Evolutionary conservation across 2,113 vertebrate species (phyloP), one percentile per base, ranked within the genome.

Genomic region (Naja naja): DNA sequence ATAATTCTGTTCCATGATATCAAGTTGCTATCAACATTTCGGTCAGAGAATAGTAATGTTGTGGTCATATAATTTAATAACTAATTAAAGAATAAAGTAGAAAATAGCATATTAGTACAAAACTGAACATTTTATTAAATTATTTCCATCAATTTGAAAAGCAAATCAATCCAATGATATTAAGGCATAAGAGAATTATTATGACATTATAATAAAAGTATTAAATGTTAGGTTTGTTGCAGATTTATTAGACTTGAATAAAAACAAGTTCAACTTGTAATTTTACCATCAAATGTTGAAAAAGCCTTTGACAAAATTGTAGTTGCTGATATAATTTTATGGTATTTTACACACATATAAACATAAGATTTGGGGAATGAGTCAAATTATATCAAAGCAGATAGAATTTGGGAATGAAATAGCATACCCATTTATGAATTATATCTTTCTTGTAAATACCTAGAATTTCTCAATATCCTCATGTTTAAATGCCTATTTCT

Each of bases 1-100:
- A 99, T 99, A 64, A 99, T 99, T 34, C 99, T 98, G 97, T 99
- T 99, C 99, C 99, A 99, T 0, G 99, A 96, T 94, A 99, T 98
- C 93, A 99, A 96, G 95, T 98, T 99, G 97, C 98, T 99, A 97
- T 99, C 96, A 8, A 99, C 99, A 0, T 98, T 99, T 98, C 96
- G 99, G 97, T 99, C 99, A 0, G 99, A 99, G 97, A 99, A 99
- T 58, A 99, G 98, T 89, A 99, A 97, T 0, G 98, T 98, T 25
- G 99, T 99, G 1, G 97, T 98, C 96, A 99, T 98, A 0, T 99
- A 99, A 96, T 99, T 98, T 39, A 99, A 98, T 92, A 99, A 98
- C 99, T 99, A 95, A 90, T 69, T 81, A 96, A 54, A 11, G 92
- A 56, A 85, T 93, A 20, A 81, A 92, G 25, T 12, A 30, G 25